phyloP scores from a whole-genome alignment of 1,140 invertebrate genomes.

The Bombus sylvicola region DNA sequence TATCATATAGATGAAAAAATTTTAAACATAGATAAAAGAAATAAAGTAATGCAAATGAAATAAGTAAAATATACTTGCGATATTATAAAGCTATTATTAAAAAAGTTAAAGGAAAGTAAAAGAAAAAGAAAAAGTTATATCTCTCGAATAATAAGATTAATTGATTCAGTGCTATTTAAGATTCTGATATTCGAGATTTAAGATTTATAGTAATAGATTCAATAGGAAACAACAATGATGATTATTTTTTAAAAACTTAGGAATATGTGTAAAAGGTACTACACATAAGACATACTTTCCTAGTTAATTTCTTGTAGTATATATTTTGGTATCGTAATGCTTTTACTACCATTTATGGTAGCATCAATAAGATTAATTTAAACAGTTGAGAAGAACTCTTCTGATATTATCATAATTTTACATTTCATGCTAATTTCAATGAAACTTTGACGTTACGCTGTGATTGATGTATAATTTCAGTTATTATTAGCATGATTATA shows the following conservation, averaged over 20 bases:
- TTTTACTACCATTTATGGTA: not conserved
- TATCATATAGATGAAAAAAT: not conserved
- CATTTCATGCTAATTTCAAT: not conserved
- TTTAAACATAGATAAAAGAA: not conserved
- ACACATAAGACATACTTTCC: not conserved
- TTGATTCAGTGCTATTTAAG: no score
- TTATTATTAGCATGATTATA: not conserved
- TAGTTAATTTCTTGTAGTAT: not conserved
- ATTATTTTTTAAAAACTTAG: not conserved
- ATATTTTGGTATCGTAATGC: not conserved
- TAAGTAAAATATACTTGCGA: no score
- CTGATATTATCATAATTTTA: not conserved
- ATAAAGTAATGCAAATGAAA: no score
- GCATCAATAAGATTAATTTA: not conserved
- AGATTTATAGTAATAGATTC: not conserved
- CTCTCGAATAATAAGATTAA: no score
- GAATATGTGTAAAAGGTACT: not conserved
- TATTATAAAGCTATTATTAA: no score
- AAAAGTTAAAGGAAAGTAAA: no score
- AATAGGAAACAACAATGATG: not conserved
- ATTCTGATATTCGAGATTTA: not conserved
- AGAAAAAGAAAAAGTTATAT: no score
- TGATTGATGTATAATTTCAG: no score
- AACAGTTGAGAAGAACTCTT: not conserved
- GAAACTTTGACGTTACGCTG: not conserved